Evolutionary conservation across 2,888 invertebrate species (phyloP).

Genomic region (Agonopterix subpropinquella): DNA sequence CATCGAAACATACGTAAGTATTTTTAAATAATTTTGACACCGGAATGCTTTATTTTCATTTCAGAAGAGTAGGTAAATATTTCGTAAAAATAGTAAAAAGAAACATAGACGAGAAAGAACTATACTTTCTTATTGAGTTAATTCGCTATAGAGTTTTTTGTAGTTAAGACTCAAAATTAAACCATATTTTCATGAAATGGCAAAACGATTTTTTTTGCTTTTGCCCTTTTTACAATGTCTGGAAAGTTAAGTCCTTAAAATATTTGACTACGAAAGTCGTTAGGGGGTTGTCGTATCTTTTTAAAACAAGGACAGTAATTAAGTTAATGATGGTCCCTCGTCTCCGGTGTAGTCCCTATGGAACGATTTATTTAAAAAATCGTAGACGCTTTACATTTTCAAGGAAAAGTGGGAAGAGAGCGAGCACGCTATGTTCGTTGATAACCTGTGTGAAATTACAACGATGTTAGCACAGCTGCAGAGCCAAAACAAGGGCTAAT

Average conservation of each 20-base stretch:
- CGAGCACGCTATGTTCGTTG: constrained; percentile 13
- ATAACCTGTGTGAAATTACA: constrained; percentile 11
- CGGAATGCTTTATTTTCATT: too few relatives aligned
- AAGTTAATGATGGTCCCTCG: constrained; percentile 34
- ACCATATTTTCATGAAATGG: too few relatives aligned
- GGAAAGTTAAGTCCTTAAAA: too few relatives aligned
- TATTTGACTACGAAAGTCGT: constrained; percentile 3
- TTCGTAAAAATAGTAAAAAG: too few relatives aligned
- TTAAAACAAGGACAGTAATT: constrained; percentile 32
- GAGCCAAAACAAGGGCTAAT: constrained; percentile 14
- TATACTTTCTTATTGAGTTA: too few relatives aligned
- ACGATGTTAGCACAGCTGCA: too few relatives aligned
- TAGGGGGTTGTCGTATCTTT: constrained; percentile 20
- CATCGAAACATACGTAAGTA: constrained; percentile 95
- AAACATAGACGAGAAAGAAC: too few relatives aligned
- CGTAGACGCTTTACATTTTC: constrained; percentile 26
- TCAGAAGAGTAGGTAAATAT: too few relatives aligned
- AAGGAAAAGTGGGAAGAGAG: constrained; percentile 15
- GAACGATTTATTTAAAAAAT: constrained; percentile 26
- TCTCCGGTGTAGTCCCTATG: constrained; percentile 20
- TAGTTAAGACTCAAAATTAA: too few relatives aligned
- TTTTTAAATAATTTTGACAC: neutral
- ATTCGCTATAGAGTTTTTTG: too few relatives aligned
- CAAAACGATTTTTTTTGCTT: too few relatives aligned
- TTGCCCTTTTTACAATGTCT: too few relatives aligned